These are phyloP conservation scores for Lithophane leautieri DNA, from an alignment of 2,888 invertebrate species.

Conservation along the genomic window DNA sequence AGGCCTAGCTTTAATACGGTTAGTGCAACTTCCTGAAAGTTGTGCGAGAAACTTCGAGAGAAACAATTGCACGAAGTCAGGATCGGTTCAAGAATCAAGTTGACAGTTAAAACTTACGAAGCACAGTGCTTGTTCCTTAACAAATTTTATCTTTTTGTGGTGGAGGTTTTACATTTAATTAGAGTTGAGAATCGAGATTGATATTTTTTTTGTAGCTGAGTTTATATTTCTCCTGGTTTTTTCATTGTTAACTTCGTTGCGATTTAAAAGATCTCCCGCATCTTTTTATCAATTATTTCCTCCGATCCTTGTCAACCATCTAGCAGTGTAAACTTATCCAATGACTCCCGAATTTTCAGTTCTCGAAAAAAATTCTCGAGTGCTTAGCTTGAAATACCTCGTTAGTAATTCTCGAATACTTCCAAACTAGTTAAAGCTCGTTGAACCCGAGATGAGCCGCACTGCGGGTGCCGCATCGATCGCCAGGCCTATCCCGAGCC, in stretches of 20 bases:
- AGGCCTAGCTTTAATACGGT: constrained; percentile 18
- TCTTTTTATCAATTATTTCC: background rate
- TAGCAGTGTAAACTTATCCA: background rate
- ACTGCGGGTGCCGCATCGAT: constrained; percentile 80
- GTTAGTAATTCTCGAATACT: constrained; percentile 45
- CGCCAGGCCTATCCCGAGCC: constrained; percentile 69
- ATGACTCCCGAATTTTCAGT: background rate
- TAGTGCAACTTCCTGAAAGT: constrained; percentile 25
- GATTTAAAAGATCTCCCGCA: background rate
- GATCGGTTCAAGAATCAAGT: constrained; percentile 25
- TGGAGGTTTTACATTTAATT: constrained; percentile 11
- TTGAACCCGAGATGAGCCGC: constrained; percentile 71
- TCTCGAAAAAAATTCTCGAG: constrained; percentile 3
- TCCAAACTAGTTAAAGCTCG: constrained; percentile 56
- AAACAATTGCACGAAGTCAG: constrained; percentile 29
- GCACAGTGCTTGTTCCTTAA: constrained; percentile 3
- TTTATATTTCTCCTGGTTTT: background rate
- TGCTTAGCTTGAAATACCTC: constrained; percentile 14
- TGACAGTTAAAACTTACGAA: constrained; percentile 42
- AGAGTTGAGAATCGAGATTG: background rate
- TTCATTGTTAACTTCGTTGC: background rate
- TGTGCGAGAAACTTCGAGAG: constrained; percentile 31
- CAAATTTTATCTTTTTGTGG: constrained; percentile 5
- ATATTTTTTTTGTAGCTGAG: background rate
- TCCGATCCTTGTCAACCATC: background rate